A percentile compares a stretch with the other conserved stretches of the same genome.
Conservation (phyloP, 64 coral and sea anemone genomes). For the Platygyra sinensis region DNA sequence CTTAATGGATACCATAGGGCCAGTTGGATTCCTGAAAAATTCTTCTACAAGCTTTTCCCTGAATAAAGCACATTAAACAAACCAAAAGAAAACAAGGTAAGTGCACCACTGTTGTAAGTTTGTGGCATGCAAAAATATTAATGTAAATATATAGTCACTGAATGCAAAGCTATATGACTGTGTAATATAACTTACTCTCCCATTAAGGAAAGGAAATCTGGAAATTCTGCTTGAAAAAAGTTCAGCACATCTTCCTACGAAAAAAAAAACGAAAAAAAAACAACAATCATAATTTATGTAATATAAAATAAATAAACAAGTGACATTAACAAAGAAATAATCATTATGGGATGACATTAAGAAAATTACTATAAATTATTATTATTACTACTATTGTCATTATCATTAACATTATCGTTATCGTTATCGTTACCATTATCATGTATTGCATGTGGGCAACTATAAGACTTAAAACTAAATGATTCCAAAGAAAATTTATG, state of each 20-base stretch:
- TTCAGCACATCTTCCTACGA: slow-evolving; percentile 81
- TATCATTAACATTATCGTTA: too few species aligned
- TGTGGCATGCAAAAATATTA: too few species aligned
- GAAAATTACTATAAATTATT: too few species aligned
- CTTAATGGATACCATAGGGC: slow-evolving; percentile 94
- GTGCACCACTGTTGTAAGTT: background rate
- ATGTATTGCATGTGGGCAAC: too few species aligned
- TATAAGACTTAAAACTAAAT: too few species aligned
- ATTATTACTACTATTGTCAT: too few species aligned
- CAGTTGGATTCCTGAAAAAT: slow-evolving; percentile 84
- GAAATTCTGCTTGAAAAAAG: slow-evolving; percentile 83
- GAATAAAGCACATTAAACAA: slow-evolving; percentile 8
- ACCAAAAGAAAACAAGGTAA: background rate
- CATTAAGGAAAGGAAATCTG: slow-evolving; percentile 81
- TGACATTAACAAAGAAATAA: too few species aligned
- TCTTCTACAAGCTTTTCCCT: slow-evolving; percentile 82
- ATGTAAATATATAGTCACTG: background rate
- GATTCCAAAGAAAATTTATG: too few species aligned
- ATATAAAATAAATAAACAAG: too few species aligned
- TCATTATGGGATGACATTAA: too few species aligned
- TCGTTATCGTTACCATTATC: too few species aligned
- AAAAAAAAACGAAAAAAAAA: background rate
- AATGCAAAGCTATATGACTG: background rate
- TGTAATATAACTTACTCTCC: slow-evolving; percentile 81
- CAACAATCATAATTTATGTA: background rate